Evolutionary conservation across 2,113 vertebrate species (phyloP), one percentile per base, ranked within the genome.

Genomic region (Tursiops truncatus): DNA sequence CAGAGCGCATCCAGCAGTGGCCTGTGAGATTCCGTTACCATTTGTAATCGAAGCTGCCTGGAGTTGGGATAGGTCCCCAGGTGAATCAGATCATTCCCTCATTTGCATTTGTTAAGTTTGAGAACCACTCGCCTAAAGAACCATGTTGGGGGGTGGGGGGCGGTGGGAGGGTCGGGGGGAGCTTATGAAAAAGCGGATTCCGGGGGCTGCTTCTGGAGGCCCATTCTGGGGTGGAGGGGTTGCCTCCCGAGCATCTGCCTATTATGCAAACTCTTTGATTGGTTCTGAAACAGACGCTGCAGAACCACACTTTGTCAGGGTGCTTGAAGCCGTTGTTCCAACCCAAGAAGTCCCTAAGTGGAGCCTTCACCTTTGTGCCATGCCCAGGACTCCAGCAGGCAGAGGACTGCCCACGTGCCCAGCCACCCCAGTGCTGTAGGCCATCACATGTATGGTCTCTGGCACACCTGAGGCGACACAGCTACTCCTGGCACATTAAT

Each of bases 131-230:
- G 56, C 18, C 11, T 88, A 17, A 47, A 41, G 50, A 62, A 79
- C 68, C n/a, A 3, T 0, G 21, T 10, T 36, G 6, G 5, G 20
- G 5, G 6, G 9, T 5, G 5, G 11, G 33, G 33, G 20, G 31
- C 31, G 23, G 31, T 33, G 28, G 28, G 44, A 33, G 17, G 44
- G 74, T 77, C 28, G 0, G 36, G 2, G 38, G 21, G n/a, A 13
- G 50, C 25, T 85, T 53, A 53, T 36, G 65, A 41, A 91, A 88
- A 62, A 23, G 12, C 6, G 47, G 58, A 63, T 31, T 44, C 68
- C 36, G 41, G 28, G 8, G 14, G 10, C 14, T 63, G 47, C 12
- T 41, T 20, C 0, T 62, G 63, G n/a, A 84, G 7, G 9, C 68
- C 1, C 1, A 3, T 82, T 91, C 63, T 62, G n/a, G 47, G 60